These are phyloP conservation scores for silkworm (Bombyx mori) DNA, from an alignment of 1,140 invertebrate genomes.

Conservation along the genomic window ASM3026992v2 NC_085129.1:7349501-7350000, in stretches of 20 bases:
- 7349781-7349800: slow-evolving; percentile 79
- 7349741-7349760: slow-evolving; percentile 79
- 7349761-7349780: slow-evolving; percentile 81
- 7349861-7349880: no score
- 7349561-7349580: slow-evolving; percentile 74
- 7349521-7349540: slow-evolving; percentile 79
- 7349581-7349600: slow-evolving; percentile 77
- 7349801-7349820: slow-evolving; percentile 76
- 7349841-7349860: background rate
- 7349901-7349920: no score
- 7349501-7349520: slow-evolving; percentile 81
- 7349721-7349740: slow-evolving; percentile 79
- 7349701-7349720: slow-evolving; percentile 82
- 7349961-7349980: no score
- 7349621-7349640: slow-evolving; percentile 81
- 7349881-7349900: no score
- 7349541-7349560: slow-evolving; percentile 76
- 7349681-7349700: slow-evolving; percentile 81
- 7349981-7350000: no score
- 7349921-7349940: no score
- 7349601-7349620: slow-evolving; percentile 75
- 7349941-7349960: no score
- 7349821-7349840: slow-evolving; percentile 71
- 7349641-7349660: slow-evolving; percentile 81
- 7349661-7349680: slow-evolving; percentile 80